Percentiles rank a stretch among this genome's conserved stretches.
These are phyloP conservation scores for Pandemis heparana DNA, from an alignment of 2,888 invertebrate genomes.

Conservation along the genomic window DNA sequence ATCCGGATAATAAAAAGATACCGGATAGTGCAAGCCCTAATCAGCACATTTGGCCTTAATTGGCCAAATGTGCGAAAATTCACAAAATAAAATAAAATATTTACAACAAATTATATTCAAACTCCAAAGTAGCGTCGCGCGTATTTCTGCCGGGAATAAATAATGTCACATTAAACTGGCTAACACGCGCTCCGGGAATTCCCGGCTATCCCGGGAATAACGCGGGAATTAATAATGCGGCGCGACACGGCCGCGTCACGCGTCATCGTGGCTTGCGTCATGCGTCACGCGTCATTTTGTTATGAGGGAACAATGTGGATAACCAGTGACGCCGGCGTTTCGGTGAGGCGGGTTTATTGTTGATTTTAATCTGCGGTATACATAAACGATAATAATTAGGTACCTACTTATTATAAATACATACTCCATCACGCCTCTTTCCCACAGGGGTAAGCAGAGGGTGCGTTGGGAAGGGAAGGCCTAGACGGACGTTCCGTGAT, in stretches of 20 bases:
- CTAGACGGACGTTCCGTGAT: too few species aligned
- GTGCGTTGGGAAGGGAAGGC: too few species aligned
- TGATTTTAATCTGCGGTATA: too few species aligned
- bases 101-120: not conserved
- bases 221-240: conserved; percentile 8
- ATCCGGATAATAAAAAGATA: too few species aligned
- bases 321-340: too few species aligned
- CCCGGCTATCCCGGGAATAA: conserved; percentile 8
- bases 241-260: not conserved
- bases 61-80: not conserved
- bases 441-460: too few species aligned
- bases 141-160: not conserved
- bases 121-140: not conserved
- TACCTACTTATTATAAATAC: conserved; percentile 1
- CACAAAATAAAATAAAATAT: not conserved
- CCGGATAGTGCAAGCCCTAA: too few species aligned
- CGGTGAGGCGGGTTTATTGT: too few species aligned
- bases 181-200: conserved; percentile 14
- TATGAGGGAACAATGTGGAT: not conserved
- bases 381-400: too few species aligned
- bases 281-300: conserved; percentile 2
- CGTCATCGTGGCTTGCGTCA: not conserved
- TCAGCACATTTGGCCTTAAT: not conserved
- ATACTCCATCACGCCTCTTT: too few species aligned
- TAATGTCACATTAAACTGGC: conserved; percentile 10